These are phyloP conservation scores for Ptilorrhoa leucosticta DNA, from an alignment of 2,113 vertebrate species.

Conservation along the genomic window DNA sequence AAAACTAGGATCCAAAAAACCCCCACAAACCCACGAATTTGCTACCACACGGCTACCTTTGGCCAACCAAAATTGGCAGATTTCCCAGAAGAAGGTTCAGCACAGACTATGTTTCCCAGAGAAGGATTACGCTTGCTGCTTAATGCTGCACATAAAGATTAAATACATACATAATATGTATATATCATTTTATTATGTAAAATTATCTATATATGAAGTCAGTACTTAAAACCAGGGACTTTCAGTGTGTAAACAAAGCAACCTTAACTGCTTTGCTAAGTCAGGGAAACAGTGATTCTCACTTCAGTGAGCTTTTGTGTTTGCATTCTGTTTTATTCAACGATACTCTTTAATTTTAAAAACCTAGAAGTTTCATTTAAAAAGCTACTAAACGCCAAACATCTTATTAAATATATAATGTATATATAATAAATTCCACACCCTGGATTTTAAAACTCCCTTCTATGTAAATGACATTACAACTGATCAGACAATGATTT, in stretches of 20 bases:
- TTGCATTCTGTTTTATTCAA: background rate
- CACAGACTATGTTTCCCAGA: background rate
- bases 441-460: background rate
- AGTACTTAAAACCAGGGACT: background rate
- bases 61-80: background rate
- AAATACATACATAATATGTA: background rate
- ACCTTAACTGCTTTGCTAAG: background rate
- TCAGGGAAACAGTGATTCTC: background rate
- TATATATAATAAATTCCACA: background rate
- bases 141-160: background rate
- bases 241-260: background rate
- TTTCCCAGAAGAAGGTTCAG: background rate
- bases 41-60: background rate
- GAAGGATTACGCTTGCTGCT: background rate
- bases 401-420: background rate
- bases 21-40: rapidly evolving
- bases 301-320: background rate
- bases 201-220: background rate
- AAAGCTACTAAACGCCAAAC: background rate
- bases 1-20: background rate
- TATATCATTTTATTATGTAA: background rate
- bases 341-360: background rate
- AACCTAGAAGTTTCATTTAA: background rate
- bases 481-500: background rate
- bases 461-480: background rate